Conservation (phyloP, 2,113 vertebrate species). For the Plecotus auritus region DNA sequence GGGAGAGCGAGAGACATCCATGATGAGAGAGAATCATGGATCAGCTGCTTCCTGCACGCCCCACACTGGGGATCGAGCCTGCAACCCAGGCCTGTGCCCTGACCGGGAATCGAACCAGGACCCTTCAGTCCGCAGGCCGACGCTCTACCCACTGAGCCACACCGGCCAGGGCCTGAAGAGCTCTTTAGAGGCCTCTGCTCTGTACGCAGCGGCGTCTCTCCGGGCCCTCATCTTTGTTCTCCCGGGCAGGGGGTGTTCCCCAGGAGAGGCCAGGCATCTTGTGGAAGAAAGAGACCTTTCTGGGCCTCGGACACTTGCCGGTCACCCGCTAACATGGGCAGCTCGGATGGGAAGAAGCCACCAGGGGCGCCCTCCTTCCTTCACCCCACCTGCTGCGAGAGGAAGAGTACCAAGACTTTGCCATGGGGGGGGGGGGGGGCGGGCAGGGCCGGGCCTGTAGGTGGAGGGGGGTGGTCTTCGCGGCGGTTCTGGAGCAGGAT, state of each 20-base stretch:
- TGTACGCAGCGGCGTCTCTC: constrained; percentile 2
- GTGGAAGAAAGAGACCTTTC: not conserved
- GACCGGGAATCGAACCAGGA: too few relatives aligned
- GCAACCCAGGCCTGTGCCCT: too few relatives aligned
- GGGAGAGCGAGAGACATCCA: too few relatives aligned
- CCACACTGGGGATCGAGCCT: too few relatives aligned
- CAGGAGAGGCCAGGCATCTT: not conserved
- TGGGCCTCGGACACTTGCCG: not conserved
- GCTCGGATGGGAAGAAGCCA: too few relatives aligned
- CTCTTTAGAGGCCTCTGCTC: not conserved
- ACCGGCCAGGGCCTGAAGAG: too few relatives aligned
- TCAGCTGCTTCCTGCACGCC: too few relatives aligned
- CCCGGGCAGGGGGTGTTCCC: not conserved
- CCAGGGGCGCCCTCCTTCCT: not conserved
- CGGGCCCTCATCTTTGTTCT: not conserved
- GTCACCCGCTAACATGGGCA: not conserved
- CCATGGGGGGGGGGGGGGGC: too few relatives aligned
- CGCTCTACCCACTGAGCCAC: too few relatives aligned
- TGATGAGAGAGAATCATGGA: too few relatives aligned
- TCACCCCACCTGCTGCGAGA: not conserved
- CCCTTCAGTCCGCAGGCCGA: too few relatives aligned
- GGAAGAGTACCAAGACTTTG: too few relatives aligned
- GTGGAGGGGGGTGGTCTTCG: not conserved
- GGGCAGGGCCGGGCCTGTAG: not conserved
- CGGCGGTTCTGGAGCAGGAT: not conserved